Evolutionary conservation across 37 sponge, comb jelly and placozoan species (phyloP).

Genomic region (Mnemiopsis leidyi): DNA sequence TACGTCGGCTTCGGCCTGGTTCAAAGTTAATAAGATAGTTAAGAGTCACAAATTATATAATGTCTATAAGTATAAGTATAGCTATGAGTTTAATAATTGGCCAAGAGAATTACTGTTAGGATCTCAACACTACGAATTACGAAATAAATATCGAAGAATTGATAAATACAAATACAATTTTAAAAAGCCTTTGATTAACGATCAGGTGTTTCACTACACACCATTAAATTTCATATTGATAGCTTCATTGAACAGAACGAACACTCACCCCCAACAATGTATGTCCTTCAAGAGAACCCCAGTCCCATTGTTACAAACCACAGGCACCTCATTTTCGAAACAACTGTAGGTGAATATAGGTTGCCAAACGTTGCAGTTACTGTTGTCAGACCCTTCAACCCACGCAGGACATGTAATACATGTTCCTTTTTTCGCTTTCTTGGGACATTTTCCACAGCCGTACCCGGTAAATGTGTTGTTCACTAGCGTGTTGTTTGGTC

Average conservation of each 20-base stretch:
- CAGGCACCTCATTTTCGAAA: neutral
- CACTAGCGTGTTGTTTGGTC: neutral
- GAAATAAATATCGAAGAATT: too few species aligned
- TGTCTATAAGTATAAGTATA: too few species aligned
- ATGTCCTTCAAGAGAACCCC: neutral
- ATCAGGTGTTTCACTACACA: too few species aligned
- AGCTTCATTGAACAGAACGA: too few species aligned
- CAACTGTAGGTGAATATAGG: neutral
- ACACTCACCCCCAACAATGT: neutral
- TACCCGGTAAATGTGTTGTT: neutral
- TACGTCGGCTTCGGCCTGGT: neutral
- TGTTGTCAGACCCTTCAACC: neutral
- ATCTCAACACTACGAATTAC: too few species aligned
- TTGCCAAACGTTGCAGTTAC: neutral
- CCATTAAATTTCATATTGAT: too few species aligned
- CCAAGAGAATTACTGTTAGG: too few species aligned
- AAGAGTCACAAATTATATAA: too few species aligned
- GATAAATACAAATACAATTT: too few species aligned
- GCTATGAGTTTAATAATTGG: too few species aligned
- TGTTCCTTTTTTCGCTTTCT: neutral
- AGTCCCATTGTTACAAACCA: neutral
- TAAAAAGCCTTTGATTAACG: too few species aligned
- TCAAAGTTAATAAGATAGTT: too few species aligned
- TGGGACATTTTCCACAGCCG: neutral
- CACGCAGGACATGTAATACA: neutral